Evolutionary conservation across 2,888 invertebrate genomes (phyloP), one percentile per base, ranked within the genome.

Genomic region (Zygaena filipendulae): DNA sequence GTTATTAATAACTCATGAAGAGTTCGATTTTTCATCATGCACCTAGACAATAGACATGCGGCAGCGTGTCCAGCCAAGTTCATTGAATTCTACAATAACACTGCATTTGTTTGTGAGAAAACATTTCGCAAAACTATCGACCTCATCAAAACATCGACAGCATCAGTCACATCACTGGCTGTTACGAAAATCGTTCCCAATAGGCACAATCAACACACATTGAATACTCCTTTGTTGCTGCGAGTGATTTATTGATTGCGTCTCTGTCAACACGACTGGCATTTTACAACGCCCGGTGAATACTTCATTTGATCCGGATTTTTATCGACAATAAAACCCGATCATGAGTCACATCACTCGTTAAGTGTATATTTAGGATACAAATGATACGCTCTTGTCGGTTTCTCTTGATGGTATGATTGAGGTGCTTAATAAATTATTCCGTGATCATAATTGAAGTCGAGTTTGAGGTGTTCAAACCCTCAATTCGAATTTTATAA

Each of bases 271-370:
- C 79, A 77, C 67, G 50, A 56, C 64, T 56, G 64, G 66, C 64
- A 68, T 54, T 64, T 63, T 62, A 44, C 66, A 64, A 63, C 56
- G 46, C 49, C 43, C 48, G 45, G 53, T 77, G 74, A 79, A 77
- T 79, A 77, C 77, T 75, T 79, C 79, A 77, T 79, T 77, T 77
- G 75, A 75, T 74, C 72, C 72, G 71, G 67, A 74, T 77, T 72
- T 72, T 74, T 71, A 77, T 77, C 75, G 75, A 75, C 66, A 70
- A 69, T 70, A 72, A 64, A 66, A 68, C 61, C 48, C 49, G 56
- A 52, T 52, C 55, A 54, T 68, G 71, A 68, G 66, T 68, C 69
- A 63, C 71, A 74, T 67, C 71, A 68, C 72, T 71, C 68, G 71
- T 74, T 69, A 69, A 66, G 59, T 62, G 59, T 68, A n/a, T 16